phyloP scores from a whole-genome alignment of 2,797 vertebrate species.

The Coregonus suidteri region DNA sequence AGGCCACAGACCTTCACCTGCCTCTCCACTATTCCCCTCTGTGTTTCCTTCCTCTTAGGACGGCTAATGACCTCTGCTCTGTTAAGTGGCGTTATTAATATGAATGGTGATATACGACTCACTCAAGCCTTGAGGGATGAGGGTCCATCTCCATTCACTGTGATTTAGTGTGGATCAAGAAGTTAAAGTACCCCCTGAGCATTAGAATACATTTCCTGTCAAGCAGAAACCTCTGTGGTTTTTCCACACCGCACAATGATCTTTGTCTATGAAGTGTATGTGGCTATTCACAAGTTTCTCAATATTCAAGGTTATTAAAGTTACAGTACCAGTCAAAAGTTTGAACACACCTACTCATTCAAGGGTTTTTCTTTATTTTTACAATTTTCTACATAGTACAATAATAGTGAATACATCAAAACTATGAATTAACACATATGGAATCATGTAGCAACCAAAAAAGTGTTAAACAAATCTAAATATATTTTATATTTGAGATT shows the following conservation, averaged over 20 bases:
- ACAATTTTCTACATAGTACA: too few relatives aligned
- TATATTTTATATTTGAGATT: too few relatives aligned
- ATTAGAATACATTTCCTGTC: conserved; percentile 25
- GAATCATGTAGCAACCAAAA: too few relatives aligned
- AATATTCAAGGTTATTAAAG: conserved; percentile 21
- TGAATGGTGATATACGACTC: too few relatives aligned
- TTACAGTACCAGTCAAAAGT: too few relatives aligned
- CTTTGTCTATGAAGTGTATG: not conserved
- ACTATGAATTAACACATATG: too few relatives aligned
- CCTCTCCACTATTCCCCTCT: not conserved
- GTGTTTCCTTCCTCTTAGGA: not conserved
- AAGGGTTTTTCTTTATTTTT: too few relatives aligned
- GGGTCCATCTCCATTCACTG: conserved; percentile 45
- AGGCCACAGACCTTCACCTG: not conserved
- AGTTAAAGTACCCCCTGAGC: conserved; percentile 25
- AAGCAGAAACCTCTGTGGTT: conserved; percentile 15
- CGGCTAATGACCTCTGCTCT: not conserved
- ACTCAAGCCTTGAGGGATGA: conserved; percentile 14
- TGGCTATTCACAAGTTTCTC: conserved; percentile 20
- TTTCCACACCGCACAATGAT: not conserved
- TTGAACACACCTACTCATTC: too few relatives aligned
- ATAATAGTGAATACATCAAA: too few relatives aligned
- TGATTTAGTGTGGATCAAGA: conserved; percentile 23
- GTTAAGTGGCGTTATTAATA: not conserved
- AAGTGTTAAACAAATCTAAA: too few relatives aligned